Evolutionary conservation across 2,888 invertebrate species (phyloP).

Genomic region (Myathropa florea): DNA sequence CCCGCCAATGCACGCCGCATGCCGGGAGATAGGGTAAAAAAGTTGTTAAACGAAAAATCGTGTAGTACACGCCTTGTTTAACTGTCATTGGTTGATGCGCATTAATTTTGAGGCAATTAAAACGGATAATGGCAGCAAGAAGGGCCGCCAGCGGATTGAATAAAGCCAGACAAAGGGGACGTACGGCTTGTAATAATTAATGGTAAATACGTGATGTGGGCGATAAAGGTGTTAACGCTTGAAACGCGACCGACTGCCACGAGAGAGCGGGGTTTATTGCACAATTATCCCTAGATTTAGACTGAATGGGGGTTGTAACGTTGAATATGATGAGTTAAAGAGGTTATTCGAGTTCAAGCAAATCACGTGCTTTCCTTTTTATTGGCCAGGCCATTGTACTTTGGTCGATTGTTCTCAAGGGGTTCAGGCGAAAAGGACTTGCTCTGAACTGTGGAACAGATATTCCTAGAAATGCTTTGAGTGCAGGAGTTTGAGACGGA

Average conservation of each 20-base stretch:
- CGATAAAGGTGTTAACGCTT: background rate
- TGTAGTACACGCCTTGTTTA: conserved; percentile 26
- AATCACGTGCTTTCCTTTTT: background rate
- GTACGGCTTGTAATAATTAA: background rate
- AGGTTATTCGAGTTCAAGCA: background rate
- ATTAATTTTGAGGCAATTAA: conserved; percentile 33
- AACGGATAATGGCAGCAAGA: conserved; percentile 3
- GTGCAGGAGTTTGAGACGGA: background rate
- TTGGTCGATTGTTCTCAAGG: background rate
- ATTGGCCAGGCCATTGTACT: background rate
- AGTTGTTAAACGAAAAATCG: background rate
- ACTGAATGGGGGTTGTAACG: background rate
- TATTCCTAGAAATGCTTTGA: background rate
- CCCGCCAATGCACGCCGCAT: background rate
- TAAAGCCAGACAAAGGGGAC: background rate
- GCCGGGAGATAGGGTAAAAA: background rate
- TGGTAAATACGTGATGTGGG: background rate
- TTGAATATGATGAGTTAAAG: background rate
- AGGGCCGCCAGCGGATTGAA: background rate
- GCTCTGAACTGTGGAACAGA: background rate
- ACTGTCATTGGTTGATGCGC: conserved; percentile 12
- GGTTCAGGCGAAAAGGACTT: background rate
- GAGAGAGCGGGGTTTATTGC: background rate
- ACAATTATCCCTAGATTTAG: background rate
- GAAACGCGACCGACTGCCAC: background rate